A percentile compares a stretch with the other conserved stretches of the same genome.
These are phyloP conservation scores for Oceanodroma tethys DNA, from an alignment of 2,113 vertebrate species.

Conservation along the genomic window DNA sequence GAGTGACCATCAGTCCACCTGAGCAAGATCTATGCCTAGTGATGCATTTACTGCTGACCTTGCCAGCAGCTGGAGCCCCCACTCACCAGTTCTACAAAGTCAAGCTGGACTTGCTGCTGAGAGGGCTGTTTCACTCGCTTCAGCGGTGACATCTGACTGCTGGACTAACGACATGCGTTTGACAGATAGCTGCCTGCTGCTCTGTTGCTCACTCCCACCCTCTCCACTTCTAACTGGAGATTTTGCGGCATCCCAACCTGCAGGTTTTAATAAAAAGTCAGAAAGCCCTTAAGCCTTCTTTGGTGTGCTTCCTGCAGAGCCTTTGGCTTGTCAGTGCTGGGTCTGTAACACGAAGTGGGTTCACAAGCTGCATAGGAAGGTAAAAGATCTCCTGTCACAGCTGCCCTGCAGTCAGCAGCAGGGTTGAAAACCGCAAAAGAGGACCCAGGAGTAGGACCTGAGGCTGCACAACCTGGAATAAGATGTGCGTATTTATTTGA, in stretches of 20 bases:
- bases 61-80: neutral
- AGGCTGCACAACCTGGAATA: neutral
- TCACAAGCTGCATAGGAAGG: neutral
- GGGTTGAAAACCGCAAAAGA: neutral
- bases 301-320: neutral
- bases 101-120: neutral
- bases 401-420: neutral
- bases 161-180: neutral
- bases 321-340: neutral
- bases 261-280: neutral
- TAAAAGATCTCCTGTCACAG: neutral
- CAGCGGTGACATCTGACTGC: neutral
- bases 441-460: neutral
- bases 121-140: neutral
- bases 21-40: neutral
- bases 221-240: neutral
- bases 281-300: neutral
- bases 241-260: neutral
- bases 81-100: neutral
- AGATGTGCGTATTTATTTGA: neutral
- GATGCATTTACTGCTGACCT: neutral
- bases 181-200: neutral
- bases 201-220: neutral
- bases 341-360: neutral
- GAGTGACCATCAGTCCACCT: neutral